phyloP scores from a whole-genome alignment of 2,888 invertebrate genomes.

The Agrypnus murinus region DNA sequence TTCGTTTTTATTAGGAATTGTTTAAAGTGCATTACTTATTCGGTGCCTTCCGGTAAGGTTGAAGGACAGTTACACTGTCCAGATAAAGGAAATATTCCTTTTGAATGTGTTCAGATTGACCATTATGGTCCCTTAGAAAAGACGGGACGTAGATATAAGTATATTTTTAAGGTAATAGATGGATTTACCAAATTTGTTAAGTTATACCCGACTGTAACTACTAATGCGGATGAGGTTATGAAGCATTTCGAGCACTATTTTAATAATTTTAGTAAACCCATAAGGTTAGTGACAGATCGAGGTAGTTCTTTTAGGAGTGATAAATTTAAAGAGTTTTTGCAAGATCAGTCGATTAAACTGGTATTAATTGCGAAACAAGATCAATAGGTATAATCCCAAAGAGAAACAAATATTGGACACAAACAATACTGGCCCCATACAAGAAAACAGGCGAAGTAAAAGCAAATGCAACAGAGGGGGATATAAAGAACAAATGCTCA shows the following conservation, averaged over 20 bases:
- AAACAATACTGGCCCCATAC: too few relatives aligned
- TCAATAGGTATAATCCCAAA: too few relatives aligned
- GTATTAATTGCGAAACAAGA: too few relatives aligned
- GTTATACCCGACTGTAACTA: too few relatives aligned
- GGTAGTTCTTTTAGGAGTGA: too few relatives aligned
- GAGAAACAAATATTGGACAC: too few relatives aligned
- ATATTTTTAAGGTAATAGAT: conserved; percentile 59
- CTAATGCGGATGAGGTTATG: conserved; percentile 43
- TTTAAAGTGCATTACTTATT: conserved; percentile 60
- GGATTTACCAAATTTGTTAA: conserved; percentile 59
- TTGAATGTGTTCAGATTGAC: conserved; percentile 59
- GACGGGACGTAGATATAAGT: conserved; percentile 44
- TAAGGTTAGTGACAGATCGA: conserved; percentile 39
- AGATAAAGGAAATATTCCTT: conserved; percentile 58
- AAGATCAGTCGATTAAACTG: too few relatives aligned
- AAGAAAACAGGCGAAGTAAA: too few relatives aligned
- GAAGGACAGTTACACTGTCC: conserved; percentile 60
- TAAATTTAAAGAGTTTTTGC: too few relatives aligned
- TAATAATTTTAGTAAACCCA: conserved; percentile 53
- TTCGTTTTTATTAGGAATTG: conserved; percentile 59
- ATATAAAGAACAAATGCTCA: too few relatives aligned
- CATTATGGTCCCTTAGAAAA: conserved; percentile 59
- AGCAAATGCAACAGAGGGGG: too few relatives aligned
- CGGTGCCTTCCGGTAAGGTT: conserved; percentile 51
- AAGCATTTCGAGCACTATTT: conserved; percentile 54